These are phyloP conservation scores for Microcebus murinus DNA, from an alignment of 2,113 vertebrate species.

Conservation along the genomic window DNA sequence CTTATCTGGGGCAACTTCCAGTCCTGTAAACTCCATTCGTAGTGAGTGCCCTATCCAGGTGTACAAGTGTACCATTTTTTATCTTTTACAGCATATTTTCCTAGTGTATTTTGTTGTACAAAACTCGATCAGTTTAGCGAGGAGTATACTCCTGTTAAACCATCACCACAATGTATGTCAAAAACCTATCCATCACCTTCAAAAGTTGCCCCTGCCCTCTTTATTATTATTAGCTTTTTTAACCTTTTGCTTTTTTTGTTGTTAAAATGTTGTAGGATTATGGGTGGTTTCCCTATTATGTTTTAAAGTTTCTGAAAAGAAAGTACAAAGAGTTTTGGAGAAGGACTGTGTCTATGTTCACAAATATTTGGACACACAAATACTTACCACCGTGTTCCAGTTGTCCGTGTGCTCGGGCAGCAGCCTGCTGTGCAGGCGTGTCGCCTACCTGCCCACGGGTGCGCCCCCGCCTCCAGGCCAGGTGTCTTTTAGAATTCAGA, in stretches of 20 bases:
- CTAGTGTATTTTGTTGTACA: too few species aligned
- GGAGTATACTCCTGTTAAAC: too few species aligned
- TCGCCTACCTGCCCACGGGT: neutral
- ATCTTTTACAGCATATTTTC: neutral
- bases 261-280: too few species aligned
- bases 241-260: too few species aligned
- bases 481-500: neutral
- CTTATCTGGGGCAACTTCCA: neutral
- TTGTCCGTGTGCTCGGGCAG: neutral
- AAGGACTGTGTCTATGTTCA: neutral
- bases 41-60: neutral
- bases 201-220: too few species aligned
- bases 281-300: too few species aligned
- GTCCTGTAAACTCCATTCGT: neutral
- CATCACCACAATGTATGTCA: too few species aligned
- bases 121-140: too few species aligned
- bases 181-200: too few species aligned
- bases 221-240: too few species aligned
- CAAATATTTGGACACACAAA: neutral
- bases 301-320: too few species aligned
- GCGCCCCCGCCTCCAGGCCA: neutral
- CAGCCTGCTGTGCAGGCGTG: neutral
- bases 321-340: too few species aligned
- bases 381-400: neutral
- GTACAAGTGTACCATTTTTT: neutral